Percentiles rank a stretch among this genome's conserved stretches.
phyloP scores from a whole-genome alignment of 2,113 vertebrate species.

The Oxyura jamaicensis region DNA sequence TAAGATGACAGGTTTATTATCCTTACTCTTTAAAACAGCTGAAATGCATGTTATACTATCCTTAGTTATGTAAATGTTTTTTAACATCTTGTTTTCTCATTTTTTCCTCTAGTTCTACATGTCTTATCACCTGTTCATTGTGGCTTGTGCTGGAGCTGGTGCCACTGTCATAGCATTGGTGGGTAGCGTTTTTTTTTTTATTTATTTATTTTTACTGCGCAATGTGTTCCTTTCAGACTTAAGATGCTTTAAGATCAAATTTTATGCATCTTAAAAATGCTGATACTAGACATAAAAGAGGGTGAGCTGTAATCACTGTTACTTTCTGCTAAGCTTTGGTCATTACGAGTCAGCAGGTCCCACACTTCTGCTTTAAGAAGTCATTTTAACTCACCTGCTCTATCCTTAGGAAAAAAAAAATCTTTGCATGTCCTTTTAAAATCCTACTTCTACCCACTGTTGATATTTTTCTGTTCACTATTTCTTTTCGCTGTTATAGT shows the following conservation, averaged over 20 bases:
- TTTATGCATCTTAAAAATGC: not conserved
- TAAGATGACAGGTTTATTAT: not conserved
- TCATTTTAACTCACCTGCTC: not conserved
- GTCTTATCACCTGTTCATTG: slow-evolving; percentile 98
- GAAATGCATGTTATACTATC: not conserved
- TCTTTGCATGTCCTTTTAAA: not conserved
- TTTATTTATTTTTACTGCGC: not conserved
- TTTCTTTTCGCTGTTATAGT: not conserved
- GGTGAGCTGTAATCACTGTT: not conserved
- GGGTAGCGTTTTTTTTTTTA: slow-evolving; percentile 70
- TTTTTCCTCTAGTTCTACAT: slow-evolving; percentile 89
- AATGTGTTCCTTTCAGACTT: slow-evolving; percentile 35
- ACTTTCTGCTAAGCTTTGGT: not conserved
- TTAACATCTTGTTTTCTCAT: slow-evolving; percentile 7
- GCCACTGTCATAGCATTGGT: slow-evolving; percentile 98
- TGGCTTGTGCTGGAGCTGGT: slow-evolving; percentile 96
- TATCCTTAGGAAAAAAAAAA: not conserved
- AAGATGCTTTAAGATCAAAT: slow-evolving; percentile 10
- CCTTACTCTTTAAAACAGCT: not conserved
- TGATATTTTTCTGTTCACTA: not conserved
- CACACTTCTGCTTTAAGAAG: not conserved
- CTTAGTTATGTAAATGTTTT: not conserved
- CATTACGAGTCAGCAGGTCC: not conserved
- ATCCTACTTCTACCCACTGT: not conserved
- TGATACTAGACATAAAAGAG: not conserved